phyloP scores from a whole-genome alignment of 2,888 invertebrate genomes.

The Petrolisthes manimaculis region DNA sequence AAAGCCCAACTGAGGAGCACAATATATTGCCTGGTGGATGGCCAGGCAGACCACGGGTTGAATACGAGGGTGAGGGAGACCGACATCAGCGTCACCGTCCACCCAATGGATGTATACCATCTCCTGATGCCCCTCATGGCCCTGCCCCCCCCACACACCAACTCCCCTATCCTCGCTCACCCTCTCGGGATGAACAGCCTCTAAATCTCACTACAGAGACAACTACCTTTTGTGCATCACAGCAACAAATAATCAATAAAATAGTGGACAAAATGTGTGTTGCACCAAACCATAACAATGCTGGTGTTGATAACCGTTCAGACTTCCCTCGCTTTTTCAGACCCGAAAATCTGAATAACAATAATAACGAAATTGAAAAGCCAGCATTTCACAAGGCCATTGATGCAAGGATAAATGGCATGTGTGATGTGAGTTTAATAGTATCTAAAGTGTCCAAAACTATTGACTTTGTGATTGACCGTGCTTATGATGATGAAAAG shows the following conservation, averaged over 20 bases:
- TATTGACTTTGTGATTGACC: conserved; percentile 47
- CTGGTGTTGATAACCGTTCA: neutral
- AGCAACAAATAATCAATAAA: conserved; percentile 76
- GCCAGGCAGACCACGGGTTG: conserved; percentile 18
- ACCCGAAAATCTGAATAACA: conserved; percentile 55
- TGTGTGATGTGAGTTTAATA: conserved; percentile 41
- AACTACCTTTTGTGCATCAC: conserved; percentile 70
- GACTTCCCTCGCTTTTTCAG: conserved; percentile 46
- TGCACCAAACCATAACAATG: conserved; percentile 36
- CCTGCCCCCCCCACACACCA: conserved; percentile 28
- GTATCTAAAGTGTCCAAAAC: conserved; percentile 35
- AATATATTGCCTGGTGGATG: conserved; percentile 14
- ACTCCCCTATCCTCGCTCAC: conserved; percentile 13
- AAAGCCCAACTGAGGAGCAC: conserved; percentile 26
- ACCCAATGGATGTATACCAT: conserved; percentile 27
- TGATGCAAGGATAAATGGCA: conserved; percentile 38
- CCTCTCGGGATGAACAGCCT: conserved; percentile 39
- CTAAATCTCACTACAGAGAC: conserved; percentile 55
- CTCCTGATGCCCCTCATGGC: conserved; percentile 17
- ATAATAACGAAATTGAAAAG: conserved; percentile 40
- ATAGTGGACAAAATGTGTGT: conserved; percentile 72
- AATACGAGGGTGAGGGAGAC: neutral
- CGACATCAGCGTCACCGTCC: neutral
- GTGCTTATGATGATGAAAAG: conserved; percentile 37
- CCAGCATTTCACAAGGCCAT: conserved; percentile 36